Evolutionary conservation across 2,888 invertebrate species (phyloP).

Genomic region (Spicauda simplicius): DNA sequence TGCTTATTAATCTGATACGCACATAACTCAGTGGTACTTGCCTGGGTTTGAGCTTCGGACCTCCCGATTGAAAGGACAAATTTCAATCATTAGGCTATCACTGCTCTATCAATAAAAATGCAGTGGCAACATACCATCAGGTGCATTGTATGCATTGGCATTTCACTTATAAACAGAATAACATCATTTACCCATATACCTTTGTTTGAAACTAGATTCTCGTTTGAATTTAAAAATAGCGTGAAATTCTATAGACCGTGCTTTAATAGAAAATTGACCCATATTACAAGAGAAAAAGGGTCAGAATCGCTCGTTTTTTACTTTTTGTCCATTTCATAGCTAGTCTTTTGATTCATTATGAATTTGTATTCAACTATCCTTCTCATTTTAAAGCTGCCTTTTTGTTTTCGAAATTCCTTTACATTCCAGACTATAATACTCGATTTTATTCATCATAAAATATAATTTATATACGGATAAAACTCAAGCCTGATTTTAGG

Average conservation of each 20-base stretch:
- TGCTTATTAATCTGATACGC: too few relatives aligned
- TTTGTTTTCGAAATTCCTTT: slow-evolving; percentile 40
- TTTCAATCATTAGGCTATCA: too few relatives aligned
- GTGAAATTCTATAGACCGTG: slow-evolving; percentile 14
- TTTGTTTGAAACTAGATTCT: slow-evolving; percentile 14
- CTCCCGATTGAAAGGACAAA: too few relatives aligned
- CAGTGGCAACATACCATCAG: too few relatives aligned
- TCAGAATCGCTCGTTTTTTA: slow-evolving; percentile 3
- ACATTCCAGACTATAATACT: slow-evolving; percentile 29
- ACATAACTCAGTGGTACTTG: too few relatives aligned
- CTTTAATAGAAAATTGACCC: background rate
- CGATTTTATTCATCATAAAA: background rate
- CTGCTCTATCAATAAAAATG: too few relatives aligned
- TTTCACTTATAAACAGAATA: background rate
- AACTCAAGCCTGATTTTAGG: background rate
- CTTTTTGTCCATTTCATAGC: slow-evolving; percentile 43
- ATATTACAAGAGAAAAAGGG: background rate
- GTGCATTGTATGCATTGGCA: background rate
- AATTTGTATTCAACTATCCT: slow-evolving; percentile 52
- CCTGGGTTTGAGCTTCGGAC: too few relatives aligned
- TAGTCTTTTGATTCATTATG: slow-evolving; percentile 46
- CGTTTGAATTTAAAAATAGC: slow-evolving; percentile 10
- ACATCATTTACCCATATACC: slow-evolving; percentile 9
- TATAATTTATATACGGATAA: background rate
- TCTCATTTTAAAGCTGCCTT: slow-evolving; percentile 55